Base-by-base conservation (phyloP, 2,797 vertebrate genomes). In the Bucorvus abyssinicus region DNA sequence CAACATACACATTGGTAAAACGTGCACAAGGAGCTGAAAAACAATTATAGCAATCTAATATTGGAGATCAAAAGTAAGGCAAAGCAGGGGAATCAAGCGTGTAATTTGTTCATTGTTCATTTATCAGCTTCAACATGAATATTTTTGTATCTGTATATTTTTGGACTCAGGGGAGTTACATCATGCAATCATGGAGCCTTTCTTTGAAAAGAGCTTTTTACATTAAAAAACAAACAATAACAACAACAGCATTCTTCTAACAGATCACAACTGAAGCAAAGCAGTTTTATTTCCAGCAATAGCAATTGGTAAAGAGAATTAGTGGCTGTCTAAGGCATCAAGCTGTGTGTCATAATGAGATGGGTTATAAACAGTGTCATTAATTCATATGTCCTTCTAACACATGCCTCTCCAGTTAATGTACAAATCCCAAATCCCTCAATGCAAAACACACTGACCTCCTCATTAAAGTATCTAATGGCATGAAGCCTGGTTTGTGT, bases 331-430 rank as follows among this genome's bases (percentile, higher is more conserved):
- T 96, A 89, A 96, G 84, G 96, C 93, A 96, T 93, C 97, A 97
- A 97, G 95, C 97, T 97, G 96, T 81, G 93, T 96, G 83, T 96
- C 97, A 96, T 97, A 98, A 98, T 97, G 96, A 98, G 92, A 86
- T 87, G 92, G 95, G 94, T 97, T 98, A 98, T 97, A 98, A 98
- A 98, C 97, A 98, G 97, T 95, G 94, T 93, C 94, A 96, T 97
- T 97, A 97, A 97, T 97, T 97, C 96, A 86, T 87, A 89, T 95
- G 97, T 97, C 94, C 87, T 96, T 95, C 96, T 96, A 96, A 94
- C 86, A 96, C 94, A 89, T 84, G 90, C 93, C 97, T 94, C 96
- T 97, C 89, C 61, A 73, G 74, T 84, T 73, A 92, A 80, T 6
- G 36, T 57, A 92, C 64, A 77, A 94, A 91, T 80, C 83, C 85